Percentiles rank a stretch among this genome's conserved stretches.
These are phyloP conservation scores for Crenuchus spilurus DNA, from an alignment of 2,797 vertebrate species.

Conservation along the genomic window DNA sequence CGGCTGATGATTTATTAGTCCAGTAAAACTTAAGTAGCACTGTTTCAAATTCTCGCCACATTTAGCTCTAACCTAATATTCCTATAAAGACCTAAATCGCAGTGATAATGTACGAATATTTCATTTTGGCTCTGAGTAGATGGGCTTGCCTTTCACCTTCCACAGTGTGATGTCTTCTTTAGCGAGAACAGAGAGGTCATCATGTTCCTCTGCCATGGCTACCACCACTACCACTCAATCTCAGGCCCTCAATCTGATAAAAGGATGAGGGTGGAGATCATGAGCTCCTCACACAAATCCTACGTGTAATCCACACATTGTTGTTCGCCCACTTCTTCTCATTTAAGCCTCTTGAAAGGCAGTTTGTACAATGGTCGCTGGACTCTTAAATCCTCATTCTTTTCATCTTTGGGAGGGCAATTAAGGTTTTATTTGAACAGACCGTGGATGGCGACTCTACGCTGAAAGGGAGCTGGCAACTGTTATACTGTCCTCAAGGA, in stretches of 20 bases:
- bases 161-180: neutral
- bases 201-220: constrained; percentile 52
- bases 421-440: constrained; percentile 14
- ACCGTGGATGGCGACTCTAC: neutral
- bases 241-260: constrained; percentile 73
- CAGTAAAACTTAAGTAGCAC: constrained; percentile 33
- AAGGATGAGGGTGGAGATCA: constrained; percentile 78
- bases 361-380: constrained; percentile 47
- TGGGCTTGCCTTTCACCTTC: neutral
- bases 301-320: constrained; percentile 77
- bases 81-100: constrained; percentile 39
- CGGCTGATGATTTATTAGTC: constrained; percentile 40
- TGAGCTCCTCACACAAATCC: constrained; percentile 79
- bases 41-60: constrained; percentile 36
- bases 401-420: constrained; percentile 21
- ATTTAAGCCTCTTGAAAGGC: constrained; percentile 71
- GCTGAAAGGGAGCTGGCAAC: neutral
- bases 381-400: constrained; percentile 23
- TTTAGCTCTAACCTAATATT: constrained; percentile 46
- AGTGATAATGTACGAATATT: constrained; percentile 16
- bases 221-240: constrained; percentile 61
- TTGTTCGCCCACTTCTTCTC: constrained; percentile 73
- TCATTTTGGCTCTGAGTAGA: constrained; percentile 8
- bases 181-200: constrained; percentile 10
- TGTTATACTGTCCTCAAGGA: neutral